These are phyloP conservation scores for Argynnis bischoffii DNA, from an alignment of 2,888 invertebrate genomes.

Conservation along the genomic window DNA sequence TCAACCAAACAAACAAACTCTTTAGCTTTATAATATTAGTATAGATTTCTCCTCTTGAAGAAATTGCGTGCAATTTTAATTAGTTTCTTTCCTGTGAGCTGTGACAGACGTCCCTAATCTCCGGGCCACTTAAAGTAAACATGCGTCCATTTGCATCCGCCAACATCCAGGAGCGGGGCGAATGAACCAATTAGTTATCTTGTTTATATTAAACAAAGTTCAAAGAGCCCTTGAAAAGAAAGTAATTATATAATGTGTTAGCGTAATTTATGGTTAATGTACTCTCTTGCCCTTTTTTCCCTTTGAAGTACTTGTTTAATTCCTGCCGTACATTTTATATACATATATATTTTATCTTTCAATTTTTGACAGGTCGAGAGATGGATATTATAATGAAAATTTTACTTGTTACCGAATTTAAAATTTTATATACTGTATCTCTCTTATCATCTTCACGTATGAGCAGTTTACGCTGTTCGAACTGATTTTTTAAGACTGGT, in stretches of 20 bases:
- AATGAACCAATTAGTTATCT: conserved; percentile 42
- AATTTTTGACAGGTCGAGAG: conserved; percentile 11
- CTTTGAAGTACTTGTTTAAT: not conserved
- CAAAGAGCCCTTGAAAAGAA: conserved; percentile 38
- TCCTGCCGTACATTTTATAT: not conserved
- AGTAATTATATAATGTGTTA: conserved; percentile 31
- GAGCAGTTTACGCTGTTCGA: conserved; percentile 18
- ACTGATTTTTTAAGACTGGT: conserved; percentile 17
- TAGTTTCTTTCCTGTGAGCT: conserved; percentile 29
- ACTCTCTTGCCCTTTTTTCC: conserved; percentile 6
- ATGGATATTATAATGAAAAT: conserved; percentile 12
- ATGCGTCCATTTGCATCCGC: conserved; percentile 39
- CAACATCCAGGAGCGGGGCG: conserved; percentile 40
- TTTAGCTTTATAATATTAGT: too few relatives aligned
- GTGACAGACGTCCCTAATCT: conserved; percentile 41
- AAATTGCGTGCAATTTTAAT: conserved; percentile 31
- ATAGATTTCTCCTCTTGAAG: not conserved
- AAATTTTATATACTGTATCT: conserved; percentile 17
- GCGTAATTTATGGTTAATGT: conserved; percentile 18
- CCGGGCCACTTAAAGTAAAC: conserved; percentile 40
- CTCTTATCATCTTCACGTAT: conserved; percentile 17
- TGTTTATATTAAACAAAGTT: conserved; percentile 36
- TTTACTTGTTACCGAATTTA: conserved; percentile 2
- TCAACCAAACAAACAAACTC: too few relatives aligned
- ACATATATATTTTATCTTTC: not conserved